Base-by-base conservation (phyloP, 1,140 invertebrate genomes). In the Drosophila pectinifera region DNA sequence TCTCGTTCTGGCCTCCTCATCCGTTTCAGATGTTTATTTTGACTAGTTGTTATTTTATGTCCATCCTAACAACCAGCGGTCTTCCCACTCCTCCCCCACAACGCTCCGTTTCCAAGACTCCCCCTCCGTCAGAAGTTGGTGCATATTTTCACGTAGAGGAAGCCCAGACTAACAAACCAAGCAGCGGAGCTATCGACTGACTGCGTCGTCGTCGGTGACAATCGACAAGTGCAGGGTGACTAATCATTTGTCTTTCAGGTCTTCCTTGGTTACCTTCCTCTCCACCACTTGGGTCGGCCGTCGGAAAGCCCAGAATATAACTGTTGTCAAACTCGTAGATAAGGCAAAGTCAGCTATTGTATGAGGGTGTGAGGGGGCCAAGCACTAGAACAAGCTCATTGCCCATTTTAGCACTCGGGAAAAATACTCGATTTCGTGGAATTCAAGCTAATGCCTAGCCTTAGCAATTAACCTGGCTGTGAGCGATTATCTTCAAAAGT, bases 201-300 rank as follows among this genome's bases (percentile, higher is more conserved):
- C 31, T 53, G 31, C 31, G 31, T 13, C 31, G 18, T 34, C 53
- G 59, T 28, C 22, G 34, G 28, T 36, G 31, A 61, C 31, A 56
- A 38, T 57, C 59, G 74, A 69, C 74, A 70, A 78, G 51, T 63
- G 75, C 56, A 46, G 57, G 65, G 65, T 81, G 78, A 81, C 73
- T 82, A 82, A 81, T 77, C 45, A 46, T 58, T 74, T 31, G 65
- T 43, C 59, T 59, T 42, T 10, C 11, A 18, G 42, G 54, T 57
- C 51, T 78, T 64, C 41, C 49, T 59, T 36, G 22, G 26, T 26
- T 26, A 18, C 41, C 22, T 54, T 53, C 56, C 42, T 58, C 24
- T 39, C n/a, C 31, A 22, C 38, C 55, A 69, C 18, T 57, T 49
- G 42, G 36, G 36, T 31, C 46, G 36, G 38, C 16, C 26, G 20